Evolutionary conservation across 2,797 vertebrate genomes (phyloP), one percentile per base, ranked within the genome.

Genomic region (Lacerta agilis): DNA sequence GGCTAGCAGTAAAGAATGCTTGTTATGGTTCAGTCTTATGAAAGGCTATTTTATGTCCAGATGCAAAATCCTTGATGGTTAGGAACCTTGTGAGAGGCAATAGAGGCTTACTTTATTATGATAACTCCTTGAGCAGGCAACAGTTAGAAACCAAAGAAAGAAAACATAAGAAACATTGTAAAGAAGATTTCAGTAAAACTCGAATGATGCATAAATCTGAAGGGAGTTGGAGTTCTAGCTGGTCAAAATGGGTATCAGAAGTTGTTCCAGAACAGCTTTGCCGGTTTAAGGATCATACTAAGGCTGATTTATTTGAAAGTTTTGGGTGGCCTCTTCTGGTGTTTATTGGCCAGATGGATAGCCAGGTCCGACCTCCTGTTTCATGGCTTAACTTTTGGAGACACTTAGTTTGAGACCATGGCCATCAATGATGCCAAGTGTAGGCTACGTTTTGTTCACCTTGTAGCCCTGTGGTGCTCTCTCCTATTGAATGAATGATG

Each of bases 1-100:
- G 0, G 0, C 9, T 41, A 73, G 38, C 45, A 45, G 84, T 67
- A 86, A 73, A 49, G 45, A 23, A 49, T 80, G 84, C 41, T 90
- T 81, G 18, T 81, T 87, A 49, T 55, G 18, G 5, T 41, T 58
- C 36, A 33, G 33, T 58, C 36, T 71, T 77, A 23, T 77, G 38
- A 76, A 55, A 25, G 25, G 41, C 41, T 69, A 38, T 43, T 13
- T 20, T 67, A 77, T 13, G 20, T 77, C 64, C 82, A 45, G 8
- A 71, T 84, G 55, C 45, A 91, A 87, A 90, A 90, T 89, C 90
- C 71, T 72, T 78, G 27, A 11, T 13, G 76, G 38, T 29, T 86
- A 85, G 55, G 43, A 75, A 66, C 41, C 2, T 61, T 67, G 69
- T 36, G 41, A 81, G 33, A 41, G 6, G 38, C n/a, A 67, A 2